Evolutionary conservation across 2,113 vertebrate genomes (phyloP).

Genomic region (Notechis scutatus): DNA sequence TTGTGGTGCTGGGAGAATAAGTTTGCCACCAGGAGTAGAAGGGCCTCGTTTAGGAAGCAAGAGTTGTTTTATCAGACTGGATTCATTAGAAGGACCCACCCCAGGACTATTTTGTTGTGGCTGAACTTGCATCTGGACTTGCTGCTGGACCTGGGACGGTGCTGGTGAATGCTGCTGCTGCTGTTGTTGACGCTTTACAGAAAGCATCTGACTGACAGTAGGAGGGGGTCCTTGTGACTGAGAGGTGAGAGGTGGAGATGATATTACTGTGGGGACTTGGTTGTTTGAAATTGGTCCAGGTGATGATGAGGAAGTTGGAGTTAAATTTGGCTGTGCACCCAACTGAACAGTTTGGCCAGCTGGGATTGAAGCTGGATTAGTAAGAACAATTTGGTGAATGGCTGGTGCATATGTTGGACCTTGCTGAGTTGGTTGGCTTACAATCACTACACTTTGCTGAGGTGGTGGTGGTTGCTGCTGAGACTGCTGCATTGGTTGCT

Average conservation of each 20-base stretch:
- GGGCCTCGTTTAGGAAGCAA: constrained; percentile 98
- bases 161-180: constrained; percentile 76
- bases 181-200: constrained; percentile 86
- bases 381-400: constrained; percentile 96
- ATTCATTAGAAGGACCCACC: constrained; percentile 85
- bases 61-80: constrained; percentile 98
- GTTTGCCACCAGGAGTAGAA: constrained; percentile 94
- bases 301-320: constrained; percentile 78
- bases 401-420: constrained; percentile 87
- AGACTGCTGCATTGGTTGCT: constrained; percentile 68
- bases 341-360: constrained; percentile 86
- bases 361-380: constrained; percentile 86
- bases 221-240: constrained; percentile 84
- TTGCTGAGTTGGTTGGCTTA: constrained; percentile 87
- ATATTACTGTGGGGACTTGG: constrained; percentile 74
- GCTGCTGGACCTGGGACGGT: constrained; percentile 69
- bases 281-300: constrained; percentile 74
- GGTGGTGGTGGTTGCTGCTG: constrained; percentile 73
- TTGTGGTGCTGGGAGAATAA: constrained; percentile 96
- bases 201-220: constrained; percentile 90
- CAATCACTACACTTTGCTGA: constrained; percentile 92
- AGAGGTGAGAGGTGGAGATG: constrained; percentile 73
- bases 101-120: constrained; percentile 73
- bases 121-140: constrained; percentile 77
- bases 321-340: constrained; percentile 80